Evolutionary conservation across 2,888 invertebrate species (phyloP).

Genomic region (Phania funesta): DNA sequence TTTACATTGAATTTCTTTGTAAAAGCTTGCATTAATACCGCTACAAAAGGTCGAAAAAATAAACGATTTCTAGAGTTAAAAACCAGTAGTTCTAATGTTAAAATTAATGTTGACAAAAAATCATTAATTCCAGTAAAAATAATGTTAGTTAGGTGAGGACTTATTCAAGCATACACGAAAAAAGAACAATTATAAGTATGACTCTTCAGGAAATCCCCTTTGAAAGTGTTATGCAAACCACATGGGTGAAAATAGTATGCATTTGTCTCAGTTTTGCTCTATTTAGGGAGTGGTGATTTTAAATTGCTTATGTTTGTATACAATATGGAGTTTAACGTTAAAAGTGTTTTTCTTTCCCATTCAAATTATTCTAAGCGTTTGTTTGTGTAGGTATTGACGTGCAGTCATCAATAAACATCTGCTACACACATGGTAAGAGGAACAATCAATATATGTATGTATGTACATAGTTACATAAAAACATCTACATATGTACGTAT

Average conservation of each 20-base stretch:
- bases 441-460: conserved; percentile 21
- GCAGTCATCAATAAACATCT: conserved; percentile 63
- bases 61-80: conserved; percentile 24
- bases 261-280: conserved; percentile 29
- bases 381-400: conserved; percentile 12
- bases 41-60: conserved; percentile 2
- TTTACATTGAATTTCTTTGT: conserved; percentile 48
- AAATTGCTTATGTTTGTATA: conserved; percentile 28
- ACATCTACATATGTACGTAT: not conserved
- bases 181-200: not conserved
- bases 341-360: not conserved
- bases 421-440: conserved; percentile 51
- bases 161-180: conserved; percentile 66
- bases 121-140: conserved; percentile 50
- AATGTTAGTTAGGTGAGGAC: conserved; percentile 68
- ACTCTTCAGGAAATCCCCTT: conserved; percentile 28
- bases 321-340: conserved; percentile 40
- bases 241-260: conserved; percentile 4
- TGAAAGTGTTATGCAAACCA: conserved; percentile 5
- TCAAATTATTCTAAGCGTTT: conserved; percentile 17
- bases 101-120: conserved; percentile 39
- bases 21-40: conserved; percentile 21
- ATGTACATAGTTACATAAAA: too few relatives aligned
- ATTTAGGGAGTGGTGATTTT: conserved; percentile 49
- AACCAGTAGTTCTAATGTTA: conserved; percentile 44